Evolutionary conservation across 2,797 vertebrate genomes (phyloP), one percentile per base, ranked within the genome.

Genomic region (Bradypodion pumilum): DNA sequence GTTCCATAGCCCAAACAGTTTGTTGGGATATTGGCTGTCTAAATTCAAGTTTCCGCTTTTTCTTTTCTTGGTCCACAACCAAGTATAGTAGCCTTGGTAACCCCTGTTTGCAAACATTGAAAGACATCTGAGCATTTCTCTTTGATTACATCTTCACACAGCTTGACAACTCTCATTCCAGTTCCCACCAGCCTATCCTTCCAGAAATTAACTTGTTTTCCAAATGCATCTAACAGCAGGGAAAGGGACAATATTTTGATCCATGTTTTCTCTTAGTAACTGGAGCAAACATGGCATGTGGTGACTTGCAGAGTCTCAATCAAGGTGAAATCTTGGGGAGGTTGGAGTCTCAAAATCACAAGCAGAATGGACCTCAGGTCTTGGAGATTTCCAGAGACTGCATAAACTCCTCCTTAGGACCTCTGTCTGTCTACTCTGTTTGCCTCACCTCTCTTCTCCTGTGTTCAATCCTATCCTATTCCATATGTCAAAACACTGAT

Each of bases 61-160:
- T 68, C 40, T 10, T 32, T n/a, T 40, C 52, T 87, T 42, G 2
- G 44, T 63, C 79, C 69, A 2, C 75, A 25, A 8, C 74, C 5
- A 0, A 4, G 85, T 63, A 62, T 29, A 0, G 1, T 32, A 0
- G 9, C 80, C 84, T 76, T 74, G 5, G 0, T 6, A 60, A 25
- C 42, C 0, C 0, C 21, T 0, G 81, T 78, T 78, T 81, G 72
- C 9, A 74, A 80, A 81, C 86, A 69, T 16, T 73, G 56, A 85
- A 27, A 65, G 2, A 7, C 16, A 2, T 19, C 3, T 12, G 46
- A 74, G 66, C 40, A 19, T 29, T 80, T 42, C 27, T 25, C 82
- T 59, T 60, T 75, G 37, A 81, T 49, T 16, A 62, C 44, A 10
- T 52, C 19, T 2, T 27, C 35, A 5, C 25, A 29, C 13, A 1